A percentile compares a stretch with the other conserved stretches of the same genome.
Conservation (phyloP, 1,140 invertebrate genomes). For the Anadara kagoshimensis region DNA sequence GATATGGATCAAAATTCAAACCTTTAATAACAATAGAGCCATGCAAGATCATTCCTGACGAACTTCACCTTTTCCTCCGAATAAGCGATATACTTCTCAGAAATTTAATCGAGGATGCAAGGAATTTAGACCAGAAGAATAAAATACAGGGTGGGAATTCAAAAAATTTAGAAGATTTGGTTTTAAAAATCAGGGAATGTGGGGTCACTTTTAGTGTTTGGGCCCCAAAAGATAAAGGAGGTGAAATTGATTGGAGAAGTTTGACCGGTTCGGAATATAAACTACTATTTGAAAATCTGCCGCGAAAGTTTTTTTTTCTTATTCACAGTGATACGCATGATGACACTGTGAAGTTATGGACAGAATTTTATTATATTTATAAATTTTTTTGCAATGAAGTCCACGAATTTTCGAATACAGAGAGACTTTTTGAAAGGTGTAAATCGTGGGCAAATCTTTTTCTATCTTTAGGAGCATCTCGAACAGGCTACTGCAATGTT, state of each 20-base stretch:
- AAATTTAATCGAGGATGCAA: not conserved
- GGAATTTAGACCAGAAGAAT: not conserved
- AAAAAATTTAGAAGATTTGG: no score
- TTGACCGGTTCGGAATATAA: not conserved
- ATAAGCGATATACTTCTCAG: not conserved
- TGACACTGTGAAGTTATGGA: no score
- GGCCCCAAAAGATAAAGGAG: not conserved
- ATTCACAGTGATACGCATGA: no score
- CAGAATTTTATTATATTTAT: no score
- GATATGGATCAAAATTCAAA: constrained; percentile 4
- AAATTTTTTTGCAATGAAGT: constrained; percentile 2
- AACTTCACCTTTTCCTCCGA: not conserved
- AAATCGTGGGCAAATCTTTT: no score
- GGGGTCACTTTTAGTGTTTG: not conserved
- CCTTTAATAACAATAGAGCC: constrained; percentile 5
- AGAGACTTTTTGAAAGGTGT: not conserved
- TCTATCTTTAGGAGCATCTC: not conserved
- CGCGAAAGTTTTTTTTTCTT: no score
- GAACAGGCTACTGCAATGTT: not conserved
- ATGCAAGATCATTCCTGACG: constrained; percentile 2
- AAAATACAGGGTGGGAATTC: no score
- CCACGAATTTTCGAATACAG: not conserved
- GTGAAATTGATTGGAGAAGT: no score
- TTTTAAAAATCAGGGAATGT: not conserved
- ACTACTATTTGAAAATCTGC: no score